Evolutionary conservation across 2,797 vertebrate genomes (phyloP), one percentile per base, ranked within the genome.

Genomic region (Acanthurus lineatus): DNA sequence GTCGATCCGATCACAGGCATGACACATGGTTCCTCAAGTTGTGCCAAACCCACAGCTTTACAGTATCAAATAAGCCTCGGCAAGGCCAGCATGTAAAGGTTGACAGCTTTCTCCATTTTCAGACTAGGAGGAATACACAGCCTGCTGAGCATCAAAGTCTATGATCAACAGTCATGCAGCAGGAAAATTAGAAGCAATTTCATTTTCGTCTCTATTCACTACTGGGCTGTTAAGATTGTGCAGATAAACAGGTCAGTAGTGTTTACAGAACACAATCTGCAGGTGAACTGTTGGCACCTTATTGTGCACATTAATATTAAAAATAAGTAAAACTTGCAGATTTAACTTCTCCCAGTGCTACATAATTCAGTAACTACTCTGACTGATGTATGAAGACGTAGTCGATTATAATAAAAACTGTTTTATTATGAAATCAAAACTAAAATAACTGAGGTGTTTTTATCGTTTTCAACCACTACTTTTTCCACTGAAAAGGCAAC

Each of bases 1-100:
- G 82, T 76, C 61, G 47, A 88, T 88, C 73, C 2, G 42, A 88
- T 91, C 90, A 69, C 49, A 57, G 54, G 64, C 68, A 38, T 6
- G 22, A 81, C 81, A 86, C 87, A 75, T 52, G 77, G 76, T 60
- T 61, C 52, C 47, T 52, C 14, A 11, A 25, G 57, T 58, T 9
- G 61, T 73, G 56, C 77, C 51, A 73, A 76, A 81, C 79, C 83
- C 67, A 65, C 90, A 79, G 73, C 77, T 77, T 61, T 73, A 49
- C 70, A 22, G 56, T 57, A 59, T 53, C 22, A 49, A 57, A 45
- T 67, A 16, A 65, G 58, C 61, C 19, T 60, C 3, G 2, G 56
- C 3, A 1, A 81, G 52, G 45, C 54, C 54, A 19, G 44, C 3
- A 0, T 16, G 51, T 32, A 48, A 49, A 52, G 52, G 58, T 38